phyloP scores from a whole-genome alignment of 2,797 vertebrate species.

The Danionella dracula region DNA sequence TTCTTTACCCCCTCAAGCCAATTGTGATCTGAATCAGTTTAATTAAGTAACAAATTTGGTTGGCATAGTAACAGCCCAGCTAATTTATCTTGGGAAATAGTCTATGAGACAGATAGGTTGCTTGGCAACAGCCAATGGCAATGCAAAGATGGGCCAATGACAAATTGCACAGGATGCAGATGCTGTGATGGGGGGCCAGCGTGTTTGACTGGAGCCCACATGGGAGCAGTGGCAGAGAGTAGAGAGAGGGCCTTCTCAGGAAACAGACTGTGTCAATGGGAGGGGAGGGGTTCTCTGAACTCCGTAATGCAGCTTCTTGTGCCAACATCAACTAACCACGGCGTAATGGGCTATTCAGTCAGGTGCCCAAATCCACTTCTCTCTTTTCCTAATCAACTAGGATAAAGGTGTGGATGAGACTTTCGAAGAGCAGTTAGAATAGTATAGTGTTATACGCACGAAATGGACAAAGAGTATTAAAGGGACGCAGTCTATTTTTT shows the following conservation, averaged over 20 bases:
- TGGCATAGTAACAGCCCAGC: conserved; percentile 89
- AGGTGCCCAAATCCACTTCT: conserved; percentile 39
- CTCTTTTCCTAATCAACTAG: conserved; percentile 35
- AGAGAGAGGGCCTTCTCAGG: conserved; percentile 37
- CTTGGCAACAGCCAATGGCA: conserved; percentile 86
- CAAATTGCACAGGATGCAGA: conserved; percentile 79
- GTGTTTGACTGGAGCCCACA: conserved; percentile 61
- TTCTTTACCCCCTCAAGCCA: conserved; percentile 71
- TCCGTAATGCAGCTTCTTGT: conserved; percentile 44
- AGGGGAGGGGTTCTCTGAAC: conserved; percentile 18
- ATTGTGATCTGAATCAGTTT: conserved; percentile 87
- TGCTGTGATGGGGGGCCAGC: conserved; percentile 67
- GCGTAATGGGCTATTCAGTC: conserved; percentile 41
- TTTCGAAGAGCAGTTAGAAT: too few species aligned
- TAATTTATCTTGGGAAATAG: conserved; percentile 92
- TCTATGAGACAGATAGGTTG: conserved; percentile 83
- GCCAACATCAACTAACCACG: conserved; percentile 44
- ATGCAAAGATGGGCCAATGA: conserved; percentile 71
- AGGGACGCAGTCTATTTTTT: too few species aligned
- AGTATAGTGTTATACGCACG: too few species aligned
- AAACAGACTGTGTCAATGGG: conserved; percentile 45
- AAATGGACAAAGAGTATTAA: too few species aligned
- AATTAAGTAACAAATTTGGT: conserved; percentile 97
- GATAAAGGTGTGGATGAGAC: conserved; percentile 22
- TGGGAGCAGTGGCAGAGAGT: conserved; percentile 25